Evolutionary conservation across 2,113 vertebrate species (phyloP), one percentile per base, ranked within the genome.

Genomic region (Microcebus murinus): DNA sequence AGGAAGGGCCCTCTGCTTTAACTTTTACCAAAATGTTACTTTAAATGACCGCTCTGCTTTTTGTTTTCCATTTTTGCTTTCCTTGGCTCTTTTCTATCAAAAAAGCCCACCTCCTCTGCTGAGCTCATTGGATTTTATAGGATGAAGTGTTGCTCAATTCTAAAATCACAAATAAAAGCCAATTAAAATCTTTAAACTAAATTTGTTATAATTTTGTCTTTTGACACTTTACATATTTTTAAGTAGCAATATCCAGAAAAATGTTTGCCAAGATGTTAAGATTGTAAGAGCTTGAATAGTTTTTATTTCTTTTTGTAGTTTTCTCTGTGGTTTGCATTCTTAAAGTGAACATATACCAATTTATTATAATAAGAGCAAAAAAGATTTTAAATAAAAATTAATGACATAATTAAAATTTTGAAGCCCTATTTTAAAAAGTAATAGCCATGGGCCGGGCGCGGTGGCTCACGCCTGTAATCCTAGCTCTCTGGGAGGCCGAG

Each of bases 291-390:
- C 67, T 79, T 92, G 21, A 87, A 77, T 74, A 82, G 42, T 52
- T 82, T 79, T 82, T 80, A 63, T 63, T 63, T 63, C 52, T 57
- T 92, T 92, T 89, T 81, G 50, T 88, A 85, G 25, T 80, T 63
- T 74, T 18, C 39, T 55, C 9, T 21, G 36, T 48, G 73, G 36
- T 65, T 80, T 94, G 57, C 25, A 52, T 91, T 84, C 76, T 87
- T 91, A 48, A 88, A 80, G 21, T 85, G 18, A 85, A 29, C 31
- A 39, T 36, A 34, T 55, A 57, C 45, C 36, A 42, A 65, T 92
- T 96, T 82, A 57, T 57, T 20, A 57, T 57, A 94, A 63, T 81
- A 59, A 74, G 94, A 88, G 42, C 23, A 88, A 80, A 87, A 52
- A 11, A 77, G 34, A 11, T 74, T 50, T 79, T 77, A 67, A 87